These are phyloP conservation scores for Zaprionus africanus DNA, from an alignment of 1,140 invertebrate genomes.

Conservation along the genomic window DNA sequence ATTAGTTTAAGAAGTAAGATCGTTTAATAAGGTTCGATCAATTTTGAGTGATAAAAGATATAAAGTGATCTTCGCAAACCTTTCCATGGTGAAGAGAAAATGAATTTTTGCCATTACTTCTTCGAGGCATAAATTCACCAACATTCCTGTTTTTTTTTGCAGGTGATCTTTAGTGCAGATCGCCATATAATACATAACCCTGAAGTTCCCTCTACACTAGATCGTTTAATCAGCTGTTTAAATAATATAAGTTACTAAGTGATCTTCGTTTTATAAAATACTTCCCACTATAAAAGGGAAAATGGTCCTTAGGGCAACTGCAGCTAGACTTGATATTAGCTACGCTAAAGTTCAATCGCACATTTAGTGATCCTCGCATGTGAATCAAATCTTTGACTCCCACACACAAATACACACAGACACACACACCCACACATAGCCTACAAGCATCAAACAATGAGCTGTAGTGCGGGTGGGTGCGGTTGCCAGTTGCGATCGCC, in stretches of 20 bases:
- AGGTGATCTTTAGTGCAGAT: too few species aligned
- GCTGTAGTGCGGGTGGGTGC: constrained; percentile 54
- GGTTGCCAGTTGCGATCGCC: constrained; percentile 21
- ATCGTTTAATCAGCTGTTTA: background rate
- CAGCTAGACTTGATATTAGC: constrained; percentile 36
- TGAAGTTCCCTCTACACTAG: background rate
- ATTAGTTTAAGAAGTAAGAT: background rate
- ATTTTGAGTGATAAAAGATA: too few species aligned
- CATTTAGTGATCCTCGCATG: constrained; percentile 17
- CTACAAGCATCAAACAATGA: constrained; percentile 66
- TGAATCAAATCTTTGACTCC: constrained; percentile 25
- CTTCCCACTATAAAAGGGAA: background rate
- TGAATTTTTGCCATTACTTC: background rate
- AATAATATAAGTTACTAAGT: background rate
- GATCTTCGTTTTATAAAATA: background rate
- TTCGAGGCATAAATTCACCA: background rate
- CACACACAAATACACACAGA: constrained; percentile 36
- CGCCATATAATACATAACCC: background rate
- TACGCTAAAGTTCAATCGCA: background rate
- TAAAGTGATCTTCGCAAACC: too few species aligned
- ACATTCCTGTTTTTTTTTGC: too few species aligned
- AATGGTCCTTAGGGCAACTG: constrained; percentile 25
- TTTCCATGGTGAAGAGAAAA: too few species aligned
- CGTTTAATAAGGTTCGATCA: too few species aligned
- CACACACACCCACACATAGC: constrained; percentile 53